phyloP scores from a whole-genome alignment of 2,797 vertebrate genomes.

The Coccyzus lansbergi region DNA sequence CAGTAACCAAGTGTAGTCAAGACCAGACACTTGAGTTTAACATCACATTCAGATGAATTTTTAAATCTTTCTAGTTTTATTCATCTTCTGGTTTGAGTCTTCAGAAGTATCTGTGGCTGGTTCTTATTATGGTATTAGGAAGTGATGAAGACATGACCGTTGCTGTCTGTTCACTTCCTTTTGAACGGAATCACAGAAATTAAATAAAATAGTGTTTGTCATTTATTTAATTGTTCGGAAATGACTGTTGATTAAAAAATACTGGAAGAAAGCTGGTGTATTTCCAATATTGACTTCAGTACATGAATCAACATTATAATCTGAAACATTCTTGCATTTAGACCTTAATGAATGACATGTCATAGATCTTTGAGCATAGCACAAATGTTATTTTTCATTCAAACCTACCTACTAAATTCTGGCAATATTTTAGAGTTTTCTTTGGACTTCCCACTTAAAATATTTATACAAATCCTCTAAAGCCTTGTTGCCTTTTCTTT shows the following conservation, averaged over 20 bases:
- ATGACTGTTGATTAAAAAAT: conserved; percentile 2
- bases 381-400: background rate
- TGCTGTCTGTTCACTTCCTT: conserved; percentile 30
- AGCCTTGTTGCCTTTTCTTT: background rate
- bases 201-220: conserved; percentile 30
- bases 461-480: background rate
- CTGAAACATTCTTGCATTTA: background rate
- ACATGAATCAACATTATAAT: background rate
- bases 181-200: conserved; percentile 29
- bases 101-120: background rate
- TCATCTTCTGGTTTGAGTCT: background rate
- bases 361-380: background rate
- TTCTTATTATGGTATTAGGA: conserved; percentile 12
- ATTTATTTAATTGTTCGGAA: conserved; percentile 60
- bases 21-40: background rate
- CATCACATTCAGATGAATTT: background rate
- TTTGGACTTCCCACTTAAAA: background rate
- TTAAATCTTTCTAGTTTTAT: background rate
- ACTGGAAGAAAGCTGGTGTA: background rate
- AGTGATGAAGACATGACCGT: conserved; percentile 18
- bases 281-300: background rate
- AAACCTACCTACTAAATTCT: background rate
- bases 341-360: background rate
- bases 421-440: background rate
- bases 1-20: background rate